These are phyloP conservation scores for Siphlonurus alternatus DNA, from an alignment of 2,888 invertebrate genomes.

Conservation along the genomic window DNA sequence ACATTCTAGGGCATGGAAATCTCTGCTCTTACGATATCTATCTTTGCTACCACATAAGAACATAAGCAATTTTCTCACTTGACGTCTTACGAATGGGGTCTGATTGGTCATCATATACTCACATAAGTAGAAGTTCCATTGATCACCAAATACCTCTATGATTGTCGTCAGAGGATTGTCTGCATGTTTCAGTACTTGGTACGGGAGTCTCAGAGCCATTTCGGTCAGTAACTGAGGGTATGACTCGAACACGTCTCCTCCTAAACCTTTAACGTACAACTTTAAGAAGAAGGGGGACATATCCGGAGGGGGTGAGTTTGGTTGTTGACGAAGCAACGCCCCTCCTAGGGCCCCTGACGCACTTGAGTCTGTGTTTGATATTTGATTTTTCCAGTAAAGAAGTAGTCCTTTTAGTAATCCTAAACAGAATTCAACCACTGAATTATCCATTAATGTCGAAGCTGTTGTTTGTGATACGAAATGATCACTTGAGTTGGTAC, in stretches of 20 bases:
- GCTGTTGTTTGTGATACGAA: constrained; percentile 55
- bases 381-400: constrained; percentile 55
- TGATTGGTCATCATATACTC: constrained; percentile 92
- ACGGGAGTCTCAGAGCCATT: constrained; percentile 82
- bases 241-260: constrained; percentile 82
- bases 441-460: constrained; percentile 45
- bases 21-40: constrained; percentile 82
- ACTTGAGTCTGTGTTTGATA: constrained; percentile 25
- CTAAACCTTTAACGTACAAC: constrained; percentile 83
- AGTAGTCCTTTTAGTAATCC: constrained; percentile 50
- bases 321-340: constrained; percentile 63
- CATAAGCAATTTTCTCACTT: constrained; percentile 69
- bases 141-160: not conserved
- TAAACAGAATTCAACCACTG: constrained; percentile 55
- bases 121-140: constrained; percentile 69
- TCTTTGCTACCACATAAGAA: constrained; percentile 92
- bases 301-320: constrained; percentile 70
- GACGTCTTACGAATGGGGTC: constrained; percentile 71
- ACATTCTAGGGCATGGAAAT: constrained; percentile 80
- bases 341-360: constrained; percentile 35
- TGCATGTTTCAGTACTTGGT: constrained; percentile 39
- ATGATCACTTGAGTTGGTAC: not conserved
- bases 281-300: constrained; percentile 90
- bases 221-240: constrained; percentile 91
- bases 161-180: constrained; percentile 7